Evolutionary conservation across 2,113 vertebrate species (phyloP), one percentile per base, ranked within the genome.

Genomic region (Paradoxurus hermaphroditus): DNA sequence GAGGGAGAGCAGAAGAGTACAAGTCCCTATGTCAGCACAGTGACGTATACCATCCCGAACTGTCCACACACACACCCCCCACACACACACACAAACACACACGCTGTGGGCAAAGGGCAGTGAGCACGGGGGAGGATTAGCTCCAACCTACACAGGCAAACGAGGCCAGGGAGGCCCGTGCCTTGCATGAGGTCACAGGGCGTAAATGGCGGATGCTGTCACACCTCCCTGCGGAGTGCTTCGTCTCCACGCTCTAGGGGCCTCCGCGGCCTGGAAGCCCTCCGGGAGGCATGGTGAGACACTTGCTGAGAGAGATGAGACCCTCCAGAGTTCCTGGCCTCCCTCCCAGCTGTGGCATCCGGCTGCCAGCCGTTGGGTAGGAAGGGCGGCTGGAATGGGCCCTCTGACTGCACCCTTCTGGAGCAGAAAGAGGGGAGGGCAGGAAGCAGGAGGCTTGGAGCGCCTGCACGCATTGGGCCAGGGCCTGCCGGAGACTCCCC

Each of bases 11-110:
- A 18, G 14, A 56, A 68, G 39, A 89, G 39, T 4, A 59, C 4
- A 67, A 87, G 79, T 88, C 68, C 67, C 70, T 79, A 25, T 1
- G 41, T 56, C 72, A 44, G 51, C 21, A 53, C 10, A 93, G 82
- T 44, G 70, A 77, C n/a, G 36, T 36, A 44, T 3, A 53, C 3
- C 2, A 46, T 41, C 90, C 44, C 87, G 91, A 75, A 36, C 79
- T 34, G n/a, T 41, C n/a, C 6, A 3, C 7, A 18, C 39, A 41
- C 9, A 2, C 39, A 39, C 23, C 1, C 19, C 12, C 0, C 59
- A 1, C n/a, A n/a, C n/a, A n/a, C n/a, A n/a, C n/a, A n/a, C n/a
- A n/a, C n/a, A n/a, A n/a, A n/a, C 19, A 56, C 72, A 78, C 11
- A 59, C 59, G n/a, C 3, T 18, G 41, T 63, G 46, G 63, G 67